Evolutionary conservation across 2,888 invertebrate species (phyloP), one percentile per base, ranked within the genome.

Genomic region (Keiferia lycopersicella): DNA sequence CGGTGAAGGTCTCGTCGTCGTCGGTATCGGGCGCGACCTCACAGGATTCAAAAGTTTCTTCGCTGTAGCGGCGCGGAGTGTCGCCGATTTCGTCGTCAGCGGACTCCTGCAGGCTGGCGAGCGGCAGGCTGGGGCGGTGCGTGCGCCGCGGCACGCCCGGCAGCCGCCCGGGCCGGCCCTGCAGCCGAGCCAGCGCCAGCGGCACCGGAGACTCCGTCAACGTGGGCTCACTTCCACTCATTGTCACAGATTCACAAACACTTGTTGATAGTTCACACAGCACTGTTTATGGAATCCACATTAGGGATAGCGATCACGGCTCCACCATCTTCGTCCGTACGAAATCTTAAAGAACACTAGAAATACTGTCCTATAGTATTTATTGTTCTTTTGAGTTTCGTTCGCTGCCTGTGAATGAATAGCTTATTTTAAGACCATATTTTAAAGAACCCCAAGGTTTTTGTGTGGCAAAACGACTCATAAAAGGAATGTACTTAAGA

Each of bases 171-270:
- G 84, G 79, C 67, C 85, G 81, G 63, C 79, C 82, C 72, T 86
- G 91, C 66, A 86, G 79, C 68, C 91, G 80, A 69, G 91, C 86
- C 76, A 91, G 79, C 64, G 91, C 90, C 79, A 91, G 74, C 63
- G 91, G 89, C 79, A 91, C 91, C 68, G 91, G 91, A 69, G 91
- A 88, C 81, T 91, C 91, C 64, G 90, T 89, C 73, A 91, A 67
- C 62, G 91, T 91, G 59, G 89, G 84, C 73, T 91, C 91, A 75
- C 79, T 74, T 41, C 84, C 83, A 81, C 87, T 91, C 91, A 88
- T 91, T 74, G 73, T 87, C 72, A 73, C 70, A 61, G 70, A 67
- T 73, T 63, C 77, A 79, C 78, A 75, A 66, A 66, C 79, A 82
- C 79, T 80, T 65, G 68, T 72, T 71, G 72, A 76, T 70, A 76